phyloP scores from a whole-genome alignment of 2,113 vertebrate genomes.

The Brienomyrus longianalis region DNA sequence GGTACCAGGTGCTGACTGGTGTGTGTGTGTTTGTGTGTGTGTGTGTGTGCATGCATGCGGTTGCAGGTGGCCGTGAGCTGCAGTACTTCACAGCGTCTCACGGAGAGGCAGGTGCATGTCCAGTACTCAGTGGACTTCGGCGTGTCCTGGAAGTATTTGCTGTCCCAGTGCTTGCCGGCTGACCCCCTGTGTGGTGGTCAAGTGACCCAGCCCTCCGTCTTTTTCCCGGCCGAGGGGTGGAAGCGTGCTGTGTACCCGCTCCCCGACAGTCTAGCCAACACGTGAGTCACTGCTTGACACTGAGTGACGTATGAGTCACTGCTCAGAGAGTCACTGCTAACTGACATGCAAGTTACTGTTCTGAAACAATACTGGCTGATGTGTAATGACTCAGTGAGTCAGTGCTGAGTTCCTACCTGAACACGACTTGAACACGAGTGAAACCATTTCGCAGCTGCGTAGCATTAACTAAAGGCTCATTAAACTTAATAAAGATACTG shows the following conservation, averaged over 20 bases:
- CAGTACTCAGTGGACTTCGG: constrained; percentile 94
- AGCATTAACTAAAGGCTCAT: neutral
- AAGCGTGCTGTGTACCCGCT: constrained; percentile 84
- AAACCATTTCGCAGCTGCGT: neutral
- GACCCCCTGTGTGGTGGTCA: constrained; percentile 87
- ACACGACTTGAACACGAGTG: neutral
- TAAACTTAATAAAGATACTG: neutral
- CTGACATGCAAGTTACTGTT: neutral
- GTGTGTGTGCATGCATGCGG: neutral
- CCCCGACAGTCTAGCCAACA: constrained; percentile 80
- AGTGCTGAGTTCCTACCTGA: neutral
- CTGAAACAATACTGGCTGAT: neutral
- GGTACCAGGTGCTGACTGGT: neutral
- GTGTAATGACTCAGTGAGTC: neutral
- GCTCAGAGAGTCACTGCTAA: neutral
- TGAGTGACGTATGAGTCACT: neutral
- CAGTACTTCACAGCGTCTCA: constrained; percentile 74
- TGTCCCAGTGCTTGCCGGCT: constrained; percentile 89
- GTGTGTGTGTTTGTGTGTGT: neutral
- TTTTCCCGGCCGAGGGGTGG: constrained; percentile 89
- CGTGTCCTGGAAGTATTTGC: constrained; percentile 90
- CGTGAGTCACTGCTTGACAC: constrained; percentile 61
- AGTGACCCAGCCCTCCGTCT: constrained; percentile 90
- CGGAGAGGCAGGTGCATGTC: constrained; percentile 85
- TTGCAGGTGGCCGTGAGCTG: constrained; percentile 86